A percentile compares a stretch with the other conserved stretches of the same genome.
phyloP scores from a whole-genome alignment of 1,140 invertebrate species.

The Sitophilus oryzae region DNA sequence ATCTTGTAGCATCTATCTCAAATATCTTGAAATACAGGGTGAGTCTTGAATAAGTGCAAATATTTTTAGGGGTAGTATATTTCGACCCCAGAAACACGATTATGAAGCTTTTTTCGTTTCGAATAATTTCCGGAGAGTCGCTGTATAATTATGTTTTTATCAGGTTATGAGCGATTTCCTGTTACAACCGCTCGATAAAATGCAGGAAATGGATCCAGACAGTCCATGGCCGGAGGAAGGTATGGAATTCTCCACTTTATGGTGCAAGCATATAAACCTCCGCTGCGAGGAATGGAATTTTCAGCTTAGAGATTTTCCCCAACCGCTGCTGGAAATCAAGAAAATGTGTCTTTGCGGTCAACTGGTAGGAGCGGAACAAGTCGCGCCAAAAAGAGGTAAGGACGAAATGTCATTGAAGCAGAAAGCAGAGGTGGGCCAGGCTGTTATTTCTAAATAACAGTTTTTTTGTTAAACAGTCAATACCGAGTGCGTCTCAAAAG shows the following conservation, averaged over 20 bases:
- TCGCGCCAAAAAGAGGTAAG: slow-evolving; percentile 68
- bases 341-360: slow-evolving; percentile 83
- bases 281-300: slow-evolving; percentile 81
- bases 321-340: slow-evolving; percentile 79
- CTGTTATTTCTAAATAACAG: too few species aligned
- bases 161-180: slow-evolving; percentile 9
- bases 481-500: too few species aligned
- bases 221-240: slow-evolving; percentile 88
- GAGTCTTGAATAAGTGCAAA: too few species aligned
- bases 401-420: slow-evolving; percentile 1
- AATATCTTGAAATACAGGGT: too few species aligned
- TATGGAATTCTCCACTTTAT: slow-evolving; percentile 85
- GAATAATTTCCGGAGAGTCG: too few species aligned
- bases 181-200: slow-evolving; percentile 27
- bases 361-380: slow-evolving; percentile 83
- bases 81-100: too few species aligned
- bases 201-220: slow-evolving; percentile 76
- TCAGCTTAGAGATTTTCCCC: slow-evolving; percentile 92
- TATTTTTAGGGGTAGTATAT: too few species aligned
- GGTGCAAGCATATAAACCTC: slow-evolving; percentile 80
- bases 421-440: too few species aligned
- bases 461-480: too few species aligned
- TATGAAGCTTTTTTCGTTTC: too few species aligned
- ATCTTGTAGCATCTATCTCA: too few species aligned
- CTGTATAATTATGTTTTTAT: background rate